phyloP scores from a whole-genome alignment of 2,113 vertebrate species.

The Gobio gobio region DNA sequence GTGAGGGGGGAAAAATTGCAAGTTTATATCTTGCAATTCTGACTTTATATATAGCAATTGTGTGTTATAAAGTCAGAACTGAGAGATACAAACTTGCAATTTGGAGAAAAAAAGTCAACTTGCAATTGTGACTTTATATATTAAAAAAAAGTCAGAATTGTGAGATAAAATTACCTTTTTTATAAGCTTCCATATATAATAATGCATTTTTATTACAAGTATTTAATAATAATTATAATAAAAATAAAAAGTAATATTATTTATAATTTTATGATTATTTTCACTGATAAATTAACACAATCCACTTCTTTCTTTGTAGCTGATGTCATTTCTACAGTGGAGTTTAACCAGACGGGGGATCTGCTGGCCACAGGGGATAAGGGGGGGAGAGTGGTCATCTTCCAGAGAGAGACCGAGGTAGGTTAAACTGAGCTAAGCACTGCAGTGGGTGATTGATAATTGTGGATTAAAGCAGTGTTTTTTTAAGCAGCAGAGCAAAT shows the following conservation, averaged over 20 bases:
- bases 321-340: constrained; percentile 98
- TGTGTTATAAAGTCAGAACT: no score
- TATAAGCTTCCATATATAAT: no score
- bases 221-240: background rate
- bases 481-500: background rate
- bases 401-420: constrained; percentile 96
- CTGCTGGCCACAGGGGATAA: constrained; percentile 98
- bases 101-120: no score
- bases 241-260: background rate
- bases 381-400: constrained; percentile 97
- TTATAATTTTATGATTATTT: background rate
- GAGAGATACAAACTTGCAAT: no score
- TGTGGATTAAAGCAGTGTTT: background rate
- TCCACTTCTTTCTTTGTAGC: constrained; percentile 73
- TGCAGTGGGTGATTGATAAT: background rate
- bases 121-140: no score
- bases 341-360: constrained; percentile 98
- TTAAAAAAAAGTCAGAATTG: no score
- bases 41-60: no score
- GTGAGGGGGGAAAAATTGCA: no score
- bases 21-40: no score
- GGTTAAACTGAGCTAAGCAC: background rate
- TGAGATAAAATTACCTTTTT: no score
- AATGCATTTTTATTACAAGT: background rate
- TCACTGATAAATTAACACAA: background rate